Evolutionary conservation across 2,888 invertebrate species (phyloP).

Genomic region (Ptychoptera contaminata): DNA sequence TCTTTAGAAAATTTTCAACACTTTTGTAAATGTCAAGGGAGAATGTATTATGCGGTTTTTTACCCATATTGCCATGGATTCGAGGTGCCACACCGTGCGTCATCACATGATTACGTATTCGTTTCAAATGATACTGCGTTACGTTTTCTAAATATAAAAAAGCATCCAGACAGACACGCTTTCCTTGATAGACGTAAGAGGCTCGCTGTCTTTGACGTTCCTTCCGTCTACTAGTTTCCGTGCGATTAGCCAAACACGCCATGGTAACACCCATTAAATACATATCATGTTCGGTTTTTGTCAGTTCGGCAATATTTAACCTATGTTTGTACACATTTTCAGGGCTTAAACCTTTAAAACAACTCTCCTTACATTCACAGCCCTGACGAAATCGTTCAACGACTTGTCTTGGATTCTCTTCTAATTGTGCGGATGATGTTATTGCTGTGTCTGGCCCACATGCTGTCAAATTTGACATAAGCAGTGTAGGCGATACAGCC

Average conservation of each 20-base stretch:
- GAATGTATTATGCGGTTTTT: conserved; percentile 66
- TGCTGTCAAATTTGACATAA: background rate
- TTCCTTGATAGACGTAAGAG: conserved; percentile 62
- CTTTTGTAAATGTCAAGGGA: conserved; percentile 63
- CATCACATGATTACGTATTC: conserved; percentile 62
- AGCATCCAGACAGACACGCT: conserved; percentile 61
- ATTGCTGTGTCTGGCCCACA: background rate
- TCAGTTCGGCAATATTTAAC: conserved; percentile 61
- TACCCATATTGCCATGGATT: conserved; percentile 64
- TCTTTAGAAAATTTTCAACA: conserved; percentile 59
- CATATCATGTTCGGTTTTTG: conserved; percentile 71
- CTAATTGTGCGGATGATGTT: conserved; percentile 23
- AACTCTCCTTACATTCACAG: conserved; percentile 64
- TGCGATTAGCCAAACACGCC: conserved; percentile 53
- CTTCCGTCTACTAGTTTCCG: conserved; percentile 51
- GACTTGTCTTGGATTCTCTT: conserved; percentile 54
- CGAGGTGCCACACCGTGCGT: conserved; percentile 63
- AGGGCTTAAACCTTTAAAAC: conserved; percentile 56
- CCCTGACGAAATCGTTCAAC: conserved; percentile 51
- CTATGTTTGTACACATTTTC: conserved; percentile 61
- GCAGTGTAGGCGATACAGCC: background rate
- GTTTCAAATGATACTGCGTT: conserved; percentile 60
- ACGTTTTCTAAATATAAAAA: conserved; percentile 66
- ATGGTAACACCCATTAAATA: conserved; percentile 73
- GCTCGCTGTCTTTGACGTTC: conserved; percentile 55